Evolutionary conservation across 2,113 vertebrate species (phyloP).

Genomic region (Cebus imitator): DNA sequence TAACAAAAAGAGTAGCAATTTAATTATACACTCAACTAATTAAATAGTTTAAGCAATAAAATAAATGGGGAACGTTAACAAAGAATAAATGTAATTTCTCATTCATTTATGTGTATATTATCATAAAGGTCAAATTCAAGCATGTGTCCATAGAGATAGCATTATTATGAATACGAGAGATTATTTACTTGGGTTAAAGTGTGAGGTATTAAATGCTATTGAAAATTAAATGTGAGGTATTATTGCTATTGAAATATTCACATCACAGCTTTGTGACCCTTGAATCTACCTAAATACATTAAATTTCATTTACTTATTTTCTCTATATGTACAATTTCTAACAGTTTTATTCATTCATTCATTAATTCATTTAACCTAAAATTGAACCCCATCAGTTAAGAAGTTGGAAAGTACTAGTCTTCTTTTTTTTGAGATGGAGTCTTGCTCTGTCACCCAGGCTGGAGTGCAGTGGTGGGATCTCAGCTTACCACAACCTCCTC

Average conservation of each 20-base stretch:
- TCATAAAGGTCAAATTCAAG: constrained; percentile 11
- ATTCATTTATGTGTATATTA: background rate
- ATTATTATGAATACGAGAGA: background rate
- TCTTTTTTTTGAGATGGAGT: too few relatives aligned
- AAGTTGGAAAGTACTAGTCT: background rate
- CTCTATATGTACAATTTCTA: background rate
- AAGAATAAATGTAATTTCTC: constrained; percentile 5
- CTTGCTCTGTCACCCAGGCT: too few relatives aligned
- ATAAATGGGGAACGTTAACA: background rate
- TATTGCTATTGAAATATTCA: background rate
- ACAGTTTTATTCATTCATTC: background rate
- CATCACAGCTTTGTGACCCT: background rate
- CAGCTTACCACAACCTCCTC: too few relatives aligned
- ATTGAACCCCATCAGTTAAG: background rate
- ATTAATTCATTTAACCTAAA: background rate
- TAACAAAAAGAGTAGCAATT: background rate
- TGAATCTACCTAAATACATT: background rate
- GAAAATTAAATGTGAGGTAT: constrained; percentile 4
- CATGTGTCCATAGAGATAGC: background rate
- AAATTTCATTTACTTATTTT: constrained; percentile 13
- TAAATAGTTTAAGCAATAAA: constrained; percentile 35
- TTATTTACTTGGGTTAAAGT: background rate
- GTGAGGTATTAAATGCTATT: background rate
- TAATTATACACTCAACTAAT: background rate
- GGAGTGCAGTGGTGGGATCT: too few relatives aligned